Evolutionary conservation across 2,113 vertebrate genomes (phyloP).

Genomic region (Neogale vison): DNA sequence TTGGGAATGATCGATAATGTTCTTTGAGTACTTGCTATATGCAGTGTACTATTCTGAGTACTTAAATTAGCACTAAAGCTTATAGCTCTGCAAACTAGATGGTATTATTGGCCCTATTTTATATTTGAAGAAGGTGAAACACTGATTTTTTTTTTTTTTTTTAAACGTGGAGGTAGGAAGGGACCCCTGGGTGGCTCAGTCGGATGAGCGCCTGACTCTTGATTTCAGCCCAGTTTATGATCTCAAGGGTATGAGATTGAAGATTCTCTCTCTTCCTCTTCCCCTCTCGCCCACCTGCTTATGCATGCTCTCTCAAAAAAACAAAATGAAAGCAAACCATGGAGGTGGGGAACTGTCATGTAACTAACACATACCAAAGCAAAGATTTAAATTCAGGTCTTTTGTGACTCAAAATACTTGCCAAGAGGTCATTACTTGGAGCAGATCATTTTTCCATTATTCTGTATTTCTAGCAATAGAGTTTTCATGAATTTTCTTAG

Average conservation of each 20-base stretch:
- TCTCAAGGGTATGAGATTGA: background rate
- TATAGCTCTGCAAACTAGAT: background rate
- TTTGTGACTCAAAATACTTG: background rate
- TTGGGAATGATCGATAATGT: background rate
- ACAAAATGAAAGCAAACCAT: background rate
- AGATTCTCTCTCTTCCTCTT: background rate
- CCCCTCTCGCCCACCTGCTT: background rate
- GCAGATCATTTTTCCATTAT: background rate
- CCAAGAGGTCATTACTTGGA: background rate
- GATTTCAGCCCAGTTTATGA: background rate
- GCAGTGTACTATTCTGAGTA: background rate
- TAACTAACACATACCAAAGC: background rate
- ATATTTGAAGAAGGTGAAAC: background rate
- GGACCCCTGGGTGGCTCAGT: background rate
- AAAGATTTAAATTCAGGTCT: background rate
- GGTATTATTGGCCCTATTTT: background rate
- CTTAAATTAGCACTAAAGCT: background rate
- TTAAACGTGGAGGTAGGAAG: background rate
- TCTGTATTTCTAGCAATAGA: background rate
- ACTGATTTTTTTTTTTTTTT: background rate
- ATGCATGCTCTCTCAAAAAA: background rate
- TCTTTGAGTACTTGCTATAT: background rate
- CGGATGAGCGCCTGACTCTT: background rate
- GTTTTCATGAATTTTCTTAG: background rate
- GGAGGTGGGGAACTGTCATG: background rate